Conservation (phyloP, 2,797 vertebrate species). For the Falco naumanni region DNA sequence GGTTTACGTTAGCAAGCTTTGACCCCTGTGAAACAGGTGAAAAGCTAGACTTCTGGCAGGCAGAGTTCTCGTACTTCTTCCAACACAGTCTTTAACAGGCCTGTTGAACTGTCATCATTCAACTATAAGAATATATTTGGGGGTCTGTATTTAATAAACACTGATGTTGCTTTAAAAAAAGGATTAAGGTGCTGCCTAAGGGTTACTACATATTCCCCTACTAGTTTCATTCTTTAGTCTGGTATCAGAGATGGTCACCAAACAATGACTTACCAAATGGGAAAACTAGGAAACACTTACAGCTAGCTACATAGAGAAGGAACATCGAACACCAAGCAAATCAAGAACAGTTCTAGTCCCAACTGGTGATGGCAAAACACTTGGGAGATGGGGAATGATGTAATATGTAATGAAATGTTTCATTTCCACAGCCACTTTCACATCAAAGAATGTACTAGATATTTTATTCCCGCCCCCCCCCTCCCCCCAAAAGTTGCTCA, state of each 20-base stretch:
- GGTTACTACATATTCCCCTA: neutral
- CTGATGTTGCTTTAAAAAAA: neutral
- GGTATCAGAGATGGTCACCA: fast-evolving
- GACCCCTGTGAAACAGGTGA: neutral
- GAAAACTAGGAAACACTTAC: fast-evolving
- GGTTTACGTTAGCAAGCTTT: neutral
- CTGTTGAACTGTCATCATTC: neutral
- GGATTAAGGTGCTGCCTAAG: neutral
- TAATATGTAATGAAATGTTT: neutral
- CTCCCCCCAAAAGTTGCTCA: neutral
- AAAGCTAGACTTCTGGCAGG: neutral
- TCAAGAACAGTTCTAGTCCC: neutral
- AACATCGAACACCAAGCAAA: neutral
- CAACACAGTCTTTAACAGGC: neutral
- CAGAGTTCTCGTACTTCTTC: neutral
- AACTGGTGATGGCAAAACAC: neutral
- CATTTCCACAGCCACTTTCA: neutral
- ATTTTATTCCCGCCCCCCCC: too few relatives aligned
- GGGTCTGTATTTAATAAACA: neutral
- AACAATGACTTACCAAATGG: neutral
- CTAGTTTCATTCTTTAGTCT: neutral
- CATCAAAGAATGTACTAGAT: neutral
- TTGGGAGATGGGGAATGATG: fast-evolving
- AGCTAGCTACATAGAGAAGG: neutral
- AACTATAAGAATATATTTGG: neutral